phyloP scores from a whole-genome alignment of 2,888 invertebrate genomes.

The Archips crataeganus region DNA sequence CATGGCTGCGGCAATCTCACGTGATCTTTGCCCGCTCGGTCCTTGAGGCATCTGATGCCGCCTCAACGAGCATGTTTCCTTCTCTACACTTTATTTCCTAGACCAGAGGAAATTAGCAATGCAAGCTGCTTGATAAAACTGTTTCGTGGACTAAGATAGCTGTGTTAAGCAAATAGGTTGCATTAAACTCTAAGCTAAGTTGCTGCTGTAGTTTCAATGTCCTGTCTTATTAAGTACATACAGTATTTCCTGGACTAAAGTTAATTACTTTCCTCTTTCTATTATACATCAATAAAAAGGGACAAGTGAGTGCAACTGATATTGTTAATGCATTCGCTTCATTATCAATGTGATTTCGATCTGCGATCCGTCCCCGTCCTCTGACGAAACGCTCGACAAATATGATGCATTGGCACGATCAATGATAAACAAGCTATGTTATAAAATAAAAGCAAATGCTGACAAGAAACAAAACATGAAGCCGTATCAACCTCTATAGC shows the following conservation, averaged over 20 bases:
- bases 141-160: constrained; percentile 33
- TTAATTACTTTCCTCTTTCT: constrained; percentile 19
- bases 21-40: constrained; percentile 65
- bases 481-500: constrained; percentile 49
- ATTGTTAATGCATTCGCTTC: constrained; percentile 67
- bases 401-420: constrained; percentile 81
- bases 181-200: not conserved
- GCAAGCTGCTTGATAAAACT: constrained; percentile 33
- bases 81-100: constrained; percentile 28
- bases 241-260: not conserved
- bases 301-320: constrained; percentile 58
- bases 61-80: constrained; percentile 26
- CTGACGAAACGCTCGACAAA: constrained; percentile 80
- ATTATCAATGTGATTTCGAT: constrained; percentile 72
- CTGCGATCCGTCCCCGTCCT: constrained; percentile 52
- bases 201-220: not conserved
- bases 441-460: constrained; percentile 53
- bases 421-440: constrained; percentile 65
- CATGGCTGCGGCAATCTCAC: constrained; percentile 74
- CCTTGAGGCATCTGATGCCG: constrained; percentile 59
- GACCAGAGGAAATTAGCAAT: constrained; percentile 38
- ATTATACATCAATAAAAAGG: constrained; percentile 42
- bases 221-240: not conserved
- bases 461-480: constrained; percentile 33
- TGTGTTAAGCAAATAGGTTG: not conserved